Evolutionary conservation across 2,113 vertebrate species (phyloP), one percentile per base, ranked within the genome.

Genomic region (Mugil cephalus): DNA sequence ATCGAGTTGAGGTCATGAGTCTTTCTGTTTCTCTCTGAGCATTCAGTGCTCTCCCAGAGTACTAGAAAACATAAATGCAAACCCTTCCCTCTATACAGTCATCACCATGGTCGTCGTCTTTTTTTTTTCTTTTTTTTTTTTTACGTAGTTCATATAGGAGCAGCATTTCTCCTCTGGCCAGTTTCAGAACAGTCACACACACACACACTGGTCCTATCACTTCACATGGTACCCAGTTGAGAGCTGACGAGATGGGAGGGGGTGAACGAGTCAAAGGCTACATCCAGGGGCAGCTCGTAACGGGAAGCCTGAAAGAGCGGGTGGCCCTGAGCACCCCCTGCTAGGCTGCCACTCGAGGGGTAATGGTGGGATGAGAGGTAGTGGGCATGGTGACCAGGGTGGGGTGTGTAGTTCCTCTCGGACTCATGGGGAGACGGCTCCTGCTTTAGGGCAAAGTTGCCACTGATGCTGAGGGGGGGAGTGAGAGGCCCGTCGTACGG

Each of bases 401-500:
- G 93, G 42, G 84, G 12, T 13, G 88, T 74, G 88, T 93, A 98
- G 82, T 94, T 80, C 64, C 97, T 97, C 10, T 98, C 98, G 45
- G 95, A 76, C 6, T 98, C 98, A 4, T 75, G 89, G 3, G 96
- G 95, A 40, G 96, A 96, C 0, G 93, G 93, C 50, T 98, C 97
- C 83, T 96, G 97, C 93, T 99, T 99, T 83, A 98, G 93, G 81
- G 96, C 92, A 88, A 97, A 98, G 86, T 96, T 99, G 19, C 98
- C 95, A 3, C 94, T 96, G 93, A 99, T 94, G 91, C 97, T 99
- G 65, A 98, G 91, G 0, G 97, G 97, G 0, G 98, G 98, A 0
- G 97, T 99, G 34, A 99, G 94, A 19, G 97, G 95, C 5, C 95
- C 98, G 4, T 99, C 97, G 0, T 98, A 99, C 0, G 96, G 95